Percentiles rank a stretch among this genome's conserved stretches.
Conservation (phyloP, 1,140 invertebrate genomes). For the Laupala kohalensis region DNA sequence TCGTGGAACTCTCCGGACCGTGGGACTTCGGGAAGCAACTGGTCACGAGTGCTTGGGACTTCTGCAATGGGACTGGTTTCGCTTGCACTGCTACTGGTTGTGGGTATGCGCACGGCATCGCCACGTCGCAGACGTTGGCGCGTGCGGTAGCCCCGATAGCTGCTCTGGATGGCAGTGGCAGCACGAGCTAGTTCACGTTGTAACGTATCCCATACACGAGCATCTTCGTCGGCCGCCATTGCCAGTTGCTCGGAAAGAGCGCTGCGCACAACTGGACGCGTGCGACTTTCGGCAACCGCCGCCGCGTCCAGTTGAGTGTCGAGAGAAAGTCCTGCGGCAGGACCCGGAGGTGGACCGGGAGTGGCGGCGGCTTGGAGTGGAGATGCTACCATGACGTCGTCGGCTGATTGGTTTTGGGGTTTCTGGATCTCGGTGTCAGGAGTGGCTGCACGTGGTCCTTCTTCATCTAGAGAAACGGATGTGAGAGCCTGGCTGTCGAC, state of each 20-base stretch:
- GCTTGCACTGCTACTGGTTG: slow-evolving; percentile 18
- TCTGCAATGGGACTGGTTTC: slow-evolving; percentile 12
- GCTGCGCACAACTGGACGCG: background rate
- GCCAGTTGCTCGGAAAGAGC: background rate
- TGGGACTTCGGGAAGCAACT: slow-evolving; percentile 14
- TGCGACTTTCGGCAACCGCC: background rate
- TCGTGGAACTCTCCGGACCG: slow-evolving; percentile 32
- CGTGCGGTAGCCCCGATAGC: slow-evolving; percentile 28
- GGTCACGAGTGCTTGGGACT: slow-evolving; percentile 16
- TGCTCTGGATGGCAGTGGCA: slow-evolving; percentile 35
- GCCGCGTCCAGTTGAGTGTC: slow-evolving; percentile 1
- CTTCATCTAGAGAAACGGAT: background rate
- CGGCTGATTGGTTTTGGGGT: background rate
- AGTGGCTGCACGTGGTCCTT: background rate
- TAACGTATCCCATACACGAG: slow-evolving; percentile 5
- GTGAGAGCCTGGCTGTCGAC: slow-evolving; percentile 2
- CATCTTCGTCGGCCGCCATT: slow-evolving; percentile 6
- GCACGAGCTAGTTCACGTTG: slow-evolving; percentile 23
- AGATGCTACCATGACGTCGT: background rate
- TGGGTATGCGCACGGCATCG: slow-evolving; percentile 19
- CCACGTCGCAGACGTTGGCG: slow-evolving; percentile 21
- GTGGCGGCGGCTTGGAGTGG: background rate
- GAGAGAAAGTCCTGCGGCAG: background rate
- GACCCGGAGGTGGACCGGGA: too few relatives aligned
- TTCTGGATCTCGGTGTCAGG: slow-evolving; percentile 8